Evolutionary conservation across 2,113 vertebrate species (phyloP), one percentile per base, ranked within the genome.

Genomic region (Aegypius monachus): DNA sequence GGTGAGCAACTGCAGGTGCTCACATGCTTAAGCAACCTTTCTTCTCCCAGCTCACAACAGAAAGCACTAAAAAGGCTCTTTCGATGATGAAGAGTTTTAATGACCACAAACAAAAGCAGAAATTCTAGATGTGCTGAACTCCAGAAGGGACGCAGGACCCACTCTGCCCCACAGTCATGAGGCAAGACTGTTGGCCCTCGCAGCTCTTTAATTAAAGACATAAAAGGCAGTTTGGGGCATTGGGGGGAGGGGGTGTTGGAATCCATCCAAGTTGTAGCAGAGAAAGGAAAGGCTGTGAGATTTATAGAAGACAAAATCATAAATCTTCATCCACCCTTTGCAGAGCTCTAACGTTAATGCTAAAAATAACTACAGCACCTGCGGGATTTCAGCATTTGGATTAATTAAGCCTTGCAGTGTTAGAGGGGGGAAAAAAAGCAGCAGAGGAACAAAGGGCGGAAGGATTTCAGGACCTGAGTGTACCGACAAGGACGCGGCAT

Each of bases 281-380:
- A 81, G 93, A 96, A 96, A 72, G 50, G 26, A 72, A 82, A 78
- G 53, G 36, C 66, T 25, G 15, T 0, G 6, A 94, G 96, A 93
- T 86, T 81, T 92, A 92, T 45, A 77, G 86, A 88, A 72, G 77
- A 97, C 53, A 82, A 97, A 97, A 83, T 40, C 81, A 95, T 91
- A 95, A 84, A 96, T 95, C 94, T 96, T 95, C 78, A 89, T 86
- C 40, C 93, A 79, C 18, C 88, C 67, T 96, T 97, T 81, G 47
- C 56, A 96, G 86, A 97, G 93, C 48, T 86, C 42, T 66, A 86
- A 95, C 16, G 22, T 78, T 81, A 91, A 96, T 81, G 74, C 91
- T 96, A 98, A 98, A 97, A 97, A 97, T 97, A 98, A 96, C 81
- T 55, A 42, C 50, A 88, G 78, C 5, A 73, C 81, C 50, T 75